These are phyloP conservation scores for Zaprionus vittiger DNA, from an alignment of 1,140 invertebrate species.

Conservation along the genomic window DNA sequence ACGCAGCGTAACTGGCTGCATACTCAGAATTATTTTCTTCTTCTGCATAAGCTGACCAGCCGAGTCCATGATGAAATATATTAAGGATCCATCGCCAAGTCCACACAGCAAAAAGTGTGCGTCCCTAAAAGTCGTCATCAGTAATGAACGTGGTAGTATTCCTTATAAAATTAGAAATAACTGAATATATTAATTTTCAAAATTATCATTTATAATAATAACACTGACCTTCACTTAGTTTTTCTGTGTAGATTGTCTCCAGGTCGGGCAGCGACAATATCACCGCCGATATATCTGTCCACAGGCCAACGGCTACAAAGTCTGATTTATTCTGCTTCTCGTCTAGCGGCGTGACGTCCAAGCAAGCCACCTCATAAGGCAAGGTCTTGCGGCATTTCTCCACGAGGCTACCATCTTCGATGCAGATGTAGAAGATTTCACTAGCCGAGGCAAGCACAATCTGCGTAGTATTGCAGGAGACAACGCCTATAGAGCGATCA, in stretches of 20 bases:
- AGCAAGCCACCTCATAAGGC: constrained; percentile 94
- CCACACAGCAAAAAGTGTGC: constrained; percentile 96
- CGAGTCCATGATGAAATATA: constrained; percentile 95
- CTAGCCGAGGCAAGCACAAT: constrained; percentile 95
- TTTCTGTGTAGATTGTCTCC: constrained; percentile 92
- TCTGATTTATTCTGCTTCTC: constrained; percentile 87
- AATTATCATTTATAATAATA: neutral
- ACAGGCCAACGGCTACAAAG: constrained; percentile 96
- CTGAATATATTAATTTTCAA: neutral
- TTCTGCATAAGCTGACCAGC: constrained; percentile 91
- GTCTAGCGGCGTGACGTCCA: constrained; percentile 96
- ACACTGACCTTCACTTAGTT: constrained; percentile 89
- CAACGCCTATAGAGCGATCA: constrained; percentile 93
- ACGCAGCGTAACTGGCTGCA: constrained; percentile 96
- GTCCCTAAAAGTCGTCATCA: constrained; percentile 97
- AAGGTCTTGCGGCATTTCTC: constrained; percentile 85
- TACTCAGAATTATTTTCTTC: constrained; percentile 97
- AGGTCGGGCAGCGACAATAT: constrained; percentile 92
- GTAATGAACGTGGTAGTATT: constrained; percentile 97
- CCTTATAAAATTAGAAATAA: constrained; percentile 85
- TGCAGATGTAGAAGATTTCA: constrained; percentile 95
- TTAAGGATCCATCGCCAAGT: constrained; percentile 98
- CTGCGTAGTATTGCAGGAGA: constrained; percentile 93
- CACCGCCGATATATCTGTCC: constrained; percentile 98
- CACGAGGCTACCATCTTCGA: constrained; percentile 88